Conservation (phyloP, 2,797 vertebrate genomes). For the Pogoniulus pusillus region DNA sequence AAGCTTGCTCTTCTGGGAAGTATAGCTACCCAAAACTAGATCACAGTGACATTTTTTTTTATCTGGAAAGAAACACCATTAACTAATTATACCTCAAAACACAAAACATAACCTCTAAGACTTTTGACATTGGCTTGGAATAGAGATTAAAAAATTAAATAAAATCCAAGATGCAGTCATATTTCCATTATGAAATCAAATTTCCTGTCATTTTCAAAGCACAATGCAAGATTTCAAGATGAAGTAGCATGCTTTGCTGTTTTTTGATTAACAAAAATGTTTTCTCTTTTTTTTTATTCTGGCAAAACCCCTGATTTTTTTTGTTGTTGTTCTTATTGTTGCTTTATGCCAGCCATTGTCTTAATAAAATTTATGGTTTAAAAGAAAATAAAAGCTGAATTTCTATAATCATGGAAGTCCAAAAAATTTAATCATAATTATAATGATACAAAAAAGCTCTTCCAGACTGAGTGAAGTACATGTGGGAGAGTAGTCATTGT, state of each 20-base stretch:
- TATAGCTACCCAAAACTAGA: not conserved
- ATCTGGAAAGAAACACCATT: not conserved
- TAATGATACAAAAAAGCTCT: slow-evolving; percentile 44
- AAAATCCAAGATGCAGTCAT: not conserved
- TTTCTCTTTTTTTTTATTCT: not conserved
- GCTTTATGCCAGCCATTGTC: not conserved
- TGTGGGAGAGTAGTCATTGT: not conserved
- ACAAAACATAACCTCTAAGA: not conserved
- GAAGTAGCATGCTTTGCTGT: not conserved
- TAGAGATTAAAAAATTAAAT: not conserved
- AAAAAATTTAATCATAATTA: slow-evolving; percentile 38
- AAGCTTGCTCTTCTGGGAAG: not conserved
- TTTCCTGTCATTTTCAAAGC: not conserved
- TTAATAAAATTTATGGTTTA: not conserved
- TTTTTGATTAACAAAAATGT: not conserved
- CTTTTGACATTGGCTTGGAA: not conserved
- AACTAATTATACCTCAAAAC: not conserved
- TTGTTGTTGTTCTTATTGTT: no score
- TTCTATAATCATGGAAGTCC: not conserved
- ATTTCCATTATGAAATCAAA: not conserved
- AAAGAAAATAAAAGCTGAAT: slow-evolving; percentile 18
- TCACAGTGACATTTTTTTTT: not conserved
- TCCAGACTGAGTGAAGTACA: not conserved
- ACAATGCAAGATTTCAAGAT: not conserved
- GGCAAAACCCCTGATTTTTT: not conserved